A percentile compares a stretch with the other conserved stretches of the same genome.
Conservation (phyloP, 2,888 invertebrate genomes). For the Clitarchus hookeri region DNA sequence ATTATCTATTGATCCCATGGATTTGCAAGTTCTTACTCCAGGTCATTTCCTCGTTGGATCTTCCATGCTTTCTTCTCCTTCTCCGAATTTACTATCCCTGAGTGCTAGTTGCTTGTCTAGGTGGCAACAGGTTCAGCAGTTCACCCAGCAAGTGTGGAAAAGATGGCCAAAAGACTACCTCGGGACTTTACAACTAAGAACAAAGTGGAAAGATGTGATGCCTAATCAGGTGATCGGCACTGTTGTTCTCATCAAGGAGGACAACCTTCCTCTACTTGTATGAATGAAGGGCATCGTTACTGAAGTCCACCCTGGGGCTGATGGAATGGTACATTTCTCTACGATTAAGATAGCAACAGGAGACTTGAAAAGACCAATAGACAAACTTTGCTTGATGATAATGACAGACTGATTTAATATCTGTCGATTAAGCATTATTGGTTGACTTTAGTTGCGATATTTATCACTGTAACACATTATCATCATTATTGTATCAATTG, state of each 20-base stretch:
- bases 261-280: neutral
- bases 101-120: conserved; percentile 22
- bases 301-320: neutral
- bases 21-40: no score
- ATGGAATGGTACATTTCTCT: neutral
- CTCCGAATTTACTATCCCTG: neutral
- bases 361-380: no score
- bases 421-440: no score
- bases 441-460: no score
- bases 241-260: neutral
- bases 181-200: neutral
- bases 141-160: conserved; percentile 19
- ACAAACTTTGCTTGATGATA: no score
- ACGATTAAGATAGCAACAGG: neutral
- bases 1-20: neutral
- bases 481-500: no score
- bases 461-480: no score
- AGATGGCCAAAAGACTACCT: neutral
- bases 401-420: no score
- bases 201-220: neutral
- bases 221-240: neutral
- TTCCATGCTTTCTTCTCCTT: neutral
- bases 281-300: neutral
- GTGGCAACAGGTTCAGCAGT: no score
- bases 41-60: no score